A percentile compares a stretch with the other conserved stretches of the same genome.
These are phyloP conservation scores for Batillaria attramentaria DNA, from an alignment of 1,140 invertebrate species.

Conservation along the genomic window DNA sequence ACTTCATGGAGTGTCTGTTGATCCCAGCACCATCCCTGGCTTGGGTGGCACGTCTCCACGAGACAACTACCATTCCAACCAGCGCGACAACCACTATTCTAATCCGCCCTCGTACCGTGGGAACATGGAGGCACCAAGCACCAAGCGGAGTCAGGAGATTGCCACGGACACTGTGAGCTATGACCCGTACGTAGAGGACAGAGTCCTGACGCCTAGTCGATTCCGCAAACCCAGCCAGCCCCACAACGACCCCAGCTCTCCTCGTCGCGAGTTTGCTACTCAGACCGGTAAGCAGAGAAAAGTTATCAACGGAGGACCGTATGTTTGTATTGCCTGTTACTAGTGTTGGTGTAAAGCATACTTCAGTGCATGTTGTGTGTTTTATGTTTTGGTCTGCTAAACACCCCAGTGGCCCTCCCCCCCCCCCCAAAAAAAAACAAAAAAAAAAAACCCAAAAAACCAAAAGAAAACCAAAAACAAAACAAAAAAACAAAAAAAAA, in stretches of 20 bases:
- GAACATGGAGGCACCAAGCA: background rate
- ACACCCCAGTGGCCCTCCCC: too few relatives aligned
- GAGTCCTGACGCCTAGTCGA: slow-evolving; percentile 61
- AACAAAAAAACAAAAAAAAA: too few relatives aligned
- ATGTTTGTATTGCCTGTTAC: background rate
- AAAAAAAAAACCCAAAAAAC: too few relatives aligned
- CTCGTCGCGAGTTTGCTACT: slow-evolving; percentile 65
- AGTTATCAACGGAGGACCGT: too few relatives aligned
- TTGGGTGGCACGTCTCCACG: background rate
- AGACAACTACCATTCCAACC: background rate
- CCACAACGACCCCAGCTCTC: slow-evolving; percentile 43
- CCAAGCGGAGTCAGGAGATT: background rate
- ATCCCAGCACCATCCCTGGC: background rate
- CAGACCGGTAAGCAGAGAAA: slow-evolving; percentile 61
- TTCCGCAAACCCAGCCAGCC: slow-evolving; percentile 46
- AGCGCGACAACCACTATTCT: too few relatives aligned
- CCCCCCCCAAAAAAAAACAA: too few relatives aligned
- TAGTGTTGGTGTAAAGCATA: slow-evolving; percentile 19
- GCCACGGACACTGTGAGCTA: slow-evolving; percentile 17
- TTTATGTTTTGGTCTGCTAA: too few relatives aligned
- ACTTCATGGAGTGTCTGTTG: background rate
- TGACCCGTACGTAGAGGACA: slow-evolving; percentile 59
- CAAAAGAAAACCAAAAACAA: too few relatives aligned
- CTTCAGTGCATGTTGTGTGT: too few relatives aligned
- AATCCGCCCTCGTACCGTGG: too few relatives aligned